Conservation (phyloP, 1,140 invertebrate species). For the Aphis gossypii region DNA sequence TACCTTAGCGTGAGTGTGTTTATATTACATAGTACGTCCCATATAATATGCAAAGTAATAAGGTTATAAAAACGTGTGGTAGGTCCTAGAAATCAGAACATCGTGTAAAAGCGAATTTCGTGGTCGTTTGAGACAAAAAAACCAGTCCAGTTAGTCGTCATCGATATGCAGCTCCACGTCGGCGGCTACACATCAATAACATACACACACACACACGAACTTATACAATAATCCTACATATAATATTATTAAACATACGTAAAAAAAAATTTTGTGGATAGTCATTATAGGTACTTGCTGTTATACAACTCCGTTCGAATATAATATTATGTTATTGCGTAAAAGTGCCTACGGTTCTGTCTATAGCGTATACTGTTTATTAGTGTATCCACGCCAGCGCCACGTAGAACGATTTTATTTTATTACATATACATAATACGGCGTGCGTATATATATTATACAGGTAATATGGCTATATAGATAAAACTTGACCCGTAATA, state of each 20-base stretch:
- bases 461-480: neutral
- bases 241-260: neutral
- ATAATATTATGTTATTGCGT: neutral
- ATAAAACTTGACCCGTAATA: neutral
- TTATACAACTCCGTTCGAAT: neutral
- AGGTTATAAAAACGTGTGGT: neutral
- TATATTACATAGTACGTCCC: neutral
- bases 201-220: neutral
- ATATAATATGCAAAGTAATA: neutral
- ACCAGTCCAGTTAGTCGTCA: constrained; percentile 14
- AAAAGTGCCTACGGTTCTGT: neutral
- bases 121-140: neutral
- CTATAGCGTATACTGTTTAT: neutral
- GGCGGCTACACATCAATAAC: neutral
- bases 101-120: constrained; percentile 17
- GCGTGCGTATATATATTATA: neutral
- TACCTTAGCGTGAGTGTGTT: neutral
- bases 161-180: neutral
- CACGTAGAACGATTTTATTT: neutral
- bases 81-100: neutral
- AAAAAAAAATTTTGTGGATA: neutral
- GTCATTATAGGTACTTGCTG: neutral
- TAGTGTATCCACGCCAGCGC: neutral
- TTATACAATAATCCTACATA: neutral
- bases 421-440: neutral